Conservation (phyloP, 2,888 invertebrate genomes). For the Terebella lapidaria region DNA sequence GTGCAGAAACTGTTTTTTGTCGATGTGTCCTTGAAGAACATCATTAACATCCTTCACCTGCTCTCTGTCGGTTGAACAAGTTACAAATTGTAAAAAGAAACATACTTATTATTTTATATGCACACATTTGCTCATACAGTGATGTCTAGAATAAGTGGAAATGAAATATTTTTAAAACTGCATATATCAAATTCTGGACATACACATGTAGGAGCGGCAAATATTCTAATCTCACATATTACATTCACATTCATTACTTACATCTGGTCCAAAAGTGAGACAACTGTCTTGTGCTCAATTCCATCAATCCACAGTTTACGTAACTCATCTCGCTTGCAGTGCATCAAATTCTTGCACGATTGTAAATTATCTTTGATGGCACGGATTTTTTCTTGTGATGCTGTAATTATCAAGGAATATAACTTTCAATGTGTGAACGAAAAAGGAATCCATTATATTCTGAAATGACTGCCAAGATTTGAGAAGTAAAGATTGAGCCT, state of each 20-base stretch:
- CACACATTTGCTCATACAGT: too few species aligned
- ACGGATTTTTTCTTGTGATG: slow-evolving; percentile 70
- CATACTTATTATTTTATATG: not conserved
- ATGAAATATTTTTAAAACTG: not conserved
- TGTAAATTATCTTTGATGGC: slow-evolving; percentile 75
- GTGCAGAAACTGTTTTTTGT: slow-evolving; percentile 75
- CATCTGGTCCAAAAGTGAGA: slow-evolving; percentile 86
- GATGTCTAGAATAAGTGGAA: too few species aligned
- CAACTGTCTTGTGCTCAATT: slow-evolving; percentile 87
- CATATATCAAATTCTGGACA: not conserved
- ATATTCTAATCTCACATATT: too few species aligned
- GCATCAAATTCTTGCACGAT: slow-evolving; percentile 77
- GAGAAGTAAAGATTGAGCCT: too few species aligned
- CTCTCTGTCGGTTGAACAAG: slow-evolving; percentile 60
- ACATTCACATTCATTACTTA: slow-evolving; percentile 58
- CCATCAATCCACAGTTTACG: slow-evolving; percentile 91
- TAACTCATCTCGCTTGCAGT: slow-evolving; percentile 86
- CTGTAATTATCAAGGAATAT: slow-evolving; percentile 30
- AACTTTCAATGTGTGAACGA: not conserved
- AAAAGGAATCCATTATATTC: not conserved
- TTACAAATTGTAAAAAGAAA: not conserved
- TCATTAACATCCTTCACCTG: slow-evolving; percentile 71
- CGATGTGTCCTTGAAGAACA: slow-evolving; percentile 63
- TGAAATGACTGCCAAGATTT: not conserved
- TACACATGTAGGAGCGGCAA: too few species aligned